Percentiles rank a stretch among this genome's conserved stretches.
phyloP scores from a whole-genome alignment of 2,113 vertebrate species.

The Lepidothrix coronata region DNA sequence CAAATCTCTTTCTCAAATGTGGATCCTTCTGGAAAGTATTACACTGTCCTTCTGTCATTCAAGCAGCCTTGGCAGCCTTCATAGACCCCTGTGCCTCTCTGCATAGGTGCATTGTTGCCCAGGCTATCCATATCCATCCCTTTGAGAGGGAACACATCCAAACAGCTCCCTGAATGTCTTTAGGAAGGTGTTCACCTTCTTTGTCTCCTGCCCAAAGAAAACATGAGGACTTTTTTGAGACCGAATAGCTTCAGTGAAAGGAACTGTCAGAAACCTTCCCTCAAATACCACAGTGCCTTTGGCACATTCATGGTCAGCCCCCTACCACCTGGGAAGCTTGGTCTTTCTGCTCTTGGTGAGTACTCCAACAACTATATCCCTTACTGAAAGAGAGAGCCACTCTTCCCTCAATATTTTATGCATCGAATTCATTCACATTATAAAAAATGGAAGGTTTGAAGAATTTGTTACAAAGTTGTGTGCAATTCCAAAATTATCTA shows the following conservation, averaged over 20 bases:
- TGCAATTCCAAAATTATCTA: background rate
- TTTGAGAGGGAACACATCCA: background rate
- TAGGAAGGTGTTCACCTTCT: background rate
- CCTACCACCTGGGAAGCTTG: background rate
- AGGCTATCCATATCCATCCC: background rate
- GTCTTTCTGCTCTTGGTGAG: background rate
- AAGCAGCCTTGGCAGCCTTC: background rate
- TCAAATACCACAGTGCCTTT: background rate
- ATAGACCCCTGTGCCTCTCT: accelerated
- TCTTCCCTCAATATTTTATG: background rate
- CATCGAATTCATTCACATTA: background rate
- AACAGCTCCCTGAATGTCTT: background rate
- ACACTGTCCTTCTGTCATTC: background rate
- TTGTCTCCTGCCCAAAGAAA: background rate
- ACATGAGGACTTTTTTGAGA: background rate
- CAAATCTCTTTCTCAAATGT: background rate
- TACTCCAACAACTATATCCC: background rate
- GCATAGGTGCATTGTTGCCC: accelerated
- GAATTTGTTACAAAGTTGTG: background rate
- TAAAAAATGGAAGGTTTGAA: background rate
- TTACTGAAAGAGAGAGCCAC: background rate
- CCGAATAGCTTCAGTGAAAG: background rate
- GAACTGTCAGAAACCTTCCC: background rate
- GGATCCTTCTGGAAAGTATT: background rate
- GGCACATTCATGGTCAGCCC: background rate